Base-by-base conservation (phyloP, 1,140 invertebrate species). In the Zophobas atratus region DNA sequence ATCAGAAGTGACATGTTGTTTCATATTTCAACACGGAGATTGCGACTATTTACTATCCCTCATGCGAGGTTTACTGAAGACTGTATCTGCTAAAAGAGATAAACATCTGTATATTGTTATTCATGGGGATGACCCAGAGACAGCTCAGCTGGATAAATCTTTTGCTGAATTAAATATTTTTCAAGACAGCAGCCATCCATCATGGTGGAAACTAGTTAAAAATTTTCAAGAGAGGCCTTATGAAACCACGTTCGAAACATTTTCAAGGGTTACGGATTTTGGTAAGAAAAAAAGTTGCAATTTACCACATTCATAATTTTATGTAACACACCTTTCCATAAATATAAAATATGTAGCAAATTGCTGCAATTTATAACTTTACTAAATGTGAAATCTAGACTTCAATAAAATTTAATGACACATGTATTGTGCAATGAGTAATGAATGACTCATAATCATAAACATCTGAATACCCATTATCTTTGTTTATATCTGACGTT, bases 1-100 rank as follows among this genome's bases (percentile, higher is more conserved):
- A 83, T 92, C 93, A 6, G 91, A 93, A 0, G 90, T 92, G 76
- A 92, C 94, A 80, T 93, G 93, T 77, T 92, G 93, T 8, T 93
- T 95, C 82, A 93, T 96, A 82, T 98, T 98, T 87, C 94, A 96
- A 85, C 90, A 94, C 82, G 94, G 93, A 5, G 96, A 96, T 80
- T 94, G 94, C 3, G 93, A 95, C 82, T 90, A 91, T 76, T 94
- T 98, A 84, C 87, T 96, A 4, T 89, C 90, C 36, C 88, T 90
- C 49, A 86, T 95, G 20, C 92, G 92, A 81, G 38, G 88, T 76
- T 85, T 88, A 60, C 84, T 93, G 3, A 90, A 89, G 86, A 90
- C 91, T 8, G 88, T 88, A 6, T 94, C 92, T 81, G 92, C 93
- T 0, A 90, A 90, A 76, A 89, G 91, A 63, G 93, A 95, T 78